These are phyloP conservation scores for Neelides sp. DNA, from an alignment of 1,140 invertebrate genomes.

Conservation along the genomic window DNA sequence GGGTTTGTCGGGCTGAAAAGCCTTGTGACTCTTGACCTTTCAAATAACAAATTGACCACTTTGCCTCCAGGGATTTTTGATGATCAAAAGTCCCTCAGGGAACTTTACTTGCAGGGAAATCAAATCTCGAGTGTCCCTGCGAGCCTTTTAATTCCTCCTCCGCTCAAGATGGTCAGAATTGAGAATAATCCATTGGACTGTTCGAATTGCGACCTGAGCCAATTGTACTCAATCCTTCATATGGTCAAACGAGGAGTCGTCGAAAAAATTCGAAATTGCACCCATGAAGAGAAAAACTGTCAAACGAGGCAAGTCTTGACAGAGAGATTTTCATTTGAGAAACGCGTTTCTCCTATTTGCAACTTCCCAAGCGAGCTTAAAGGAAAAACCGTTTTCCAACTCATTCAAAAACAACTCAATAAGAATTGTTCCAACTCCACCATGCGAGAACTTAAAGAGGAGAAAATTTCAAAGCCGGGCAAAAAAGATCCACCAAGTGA, in stretches of 20 bases:
- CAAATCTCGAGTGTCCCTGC: constrained; percentile 43
- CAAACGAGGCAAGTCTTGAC: too few relatives aligned
- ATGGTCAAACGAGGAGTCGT: neutral
- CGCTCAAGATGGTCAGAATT: constrained; percentile 43
- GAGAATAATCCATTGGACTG: constrained; percentile 58
- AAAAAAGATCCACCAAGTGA: too few relatives aligned
- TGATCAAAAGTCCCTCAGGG: constrained; percentile 44
- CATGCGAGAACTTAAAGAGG: too few relatives aligned
- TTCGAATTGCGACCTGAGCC: constrained; percentile 48
- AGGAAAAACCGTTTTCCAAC: constrained; percentile 49
- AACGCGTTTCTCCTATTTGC: constrained; percentile 49
- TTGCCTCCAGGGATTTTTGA: constrained; percentile 50
- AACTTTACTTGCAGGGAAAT: constrained; percentile 50
- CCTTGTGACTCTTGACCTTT: constrained; percentile 48
- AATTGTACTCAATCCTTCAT: too few relatives aligned
- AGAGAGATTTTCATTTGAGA: too few relatives aligned
- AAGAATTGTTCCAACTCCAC: too few relatives aligned
- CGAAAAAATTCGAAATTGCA: constrained; percentile 5
- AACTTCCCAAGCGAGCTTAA: constrained; percentile 43
- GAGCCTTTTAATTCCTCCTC: constrained; percentile 43
- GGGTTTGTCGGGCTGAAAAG: constrained; percentile 49
- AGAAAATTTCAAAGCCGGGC: too few relatives aligned
- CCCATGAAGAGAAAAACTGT: constrained; percentile 7
- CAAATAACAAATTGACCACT: constrained; percentile 45
- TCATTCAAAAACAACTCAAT: constrained; percentile 39